Base-by-base conservation (phyloP, 37 sponge, comb jelly and placozoan genomes). In the Agelas oroides region DNA sequence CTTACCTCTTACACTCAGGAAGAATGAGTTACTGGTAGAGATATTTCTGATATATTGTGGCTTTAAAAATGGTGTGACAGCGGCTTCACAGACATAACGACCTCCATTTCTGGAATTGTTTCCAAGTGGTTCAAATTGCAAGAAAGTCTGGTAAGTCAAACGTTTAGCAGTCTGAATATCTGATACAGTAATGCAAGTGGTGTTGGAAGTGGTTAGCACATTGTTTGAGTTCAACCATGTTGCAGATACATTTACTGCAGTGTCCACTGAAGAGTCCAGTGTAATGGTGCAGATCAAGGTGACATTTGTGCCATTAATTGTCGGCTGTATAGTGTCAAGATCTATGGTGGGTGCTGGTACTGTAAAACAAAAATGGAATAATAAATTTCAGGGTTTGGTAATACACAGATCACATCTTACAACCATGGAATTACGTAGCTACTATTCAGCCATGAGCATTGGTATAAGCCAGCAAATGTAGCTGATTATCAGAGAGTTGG, bases 191-290 rank as follows among this genome's bases (percentile, higher is more conserved):
- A n/a, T n/a, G n/a, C n/a, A n/a, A n/a, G n/a, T n/a, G n/a, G 8
- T 30, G 33, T 33, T 24, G 27, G 1, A 17, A 33, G 67, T 34
- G n/a, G 67, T 66, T 17, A 66, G 18, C 17, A 1, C 23, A 30
- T 34, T 66, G 67, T 24, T 2, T 24, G 67, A 55, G 41, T 55
- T 35, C 0, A 12, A 30, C 84, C 84, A 84, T 63, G 59, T 27
- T 0, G 76, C 53, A 11, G 23, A 53, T 15, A 84, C 63, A 27
- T 46, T 75, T 20, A 84, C 53, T 11, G 21, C 65, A 75, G 84
- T 74, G 58, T 84, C 67, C 63, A 80, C 76, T 38, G 36, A 1
- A 33, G 34, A 32, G 35, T 67, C 53, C 15, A 84, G 65, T 3
- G 14, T 11, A n/a, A 75, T 76, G 24, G 21, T 67, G 38, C 75